Base-by-base conservation (phyloP, 92 coral and sea anemone species). In the Porites rus region DNA sequence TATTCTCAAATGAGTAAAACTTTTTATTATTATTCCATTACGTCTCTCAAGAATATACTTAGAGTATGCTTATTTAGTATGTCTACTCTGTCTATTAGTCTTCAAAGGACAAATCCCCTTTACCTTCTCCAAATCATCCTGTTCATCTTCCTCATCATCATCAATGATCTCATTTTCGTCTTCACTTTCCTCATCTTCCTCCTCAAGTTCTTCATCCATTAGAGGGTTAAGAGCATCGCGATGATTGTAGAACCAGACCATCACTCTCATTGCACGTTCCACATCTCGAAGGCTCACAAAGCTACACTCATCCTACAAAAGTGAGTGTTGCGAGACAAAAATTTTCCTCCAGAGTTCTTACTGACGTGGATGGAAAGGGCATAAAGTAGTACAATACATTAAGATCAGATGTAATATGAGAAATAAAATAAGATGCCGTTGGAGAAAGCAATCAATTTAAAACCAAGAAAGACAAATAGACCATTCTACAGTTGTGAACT, bases 201-300 rank as follows among this genome's bases (percentile, higher is more conserved):
- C 83, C 31, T 61, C 83, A 16, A 78, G 53, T n/a, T 16, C 80
- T 7, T 71, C 65, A 24, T 61, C 74, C 86, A 92, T 83, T 28
- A 87, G 82, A 11, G 82, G 86, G 46, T 87, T 78, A 20, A 94
- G 86, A 71, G 76, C 60, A 43, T 65, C 86, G 7, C 67, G 89
- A 78, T 92, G 93, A 51, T 77, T 69, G 78, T 87, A 92, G 79
- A 94, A 92, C 95, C 95, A 94, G 13, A 84, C 76, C 93, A 92
- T 92, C 54, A 94, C 91, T 38, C 82, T 87, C 97, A 94, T 94
- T 12, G 93, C 75, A 25, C 97, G 76, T 75, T 94, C 97, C 2
- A 94, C 97, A 76, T 94, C 97, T 59, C 97, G 97, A 17, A 91
- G 91, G 83, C 97, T 91, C 11, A 94, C 97, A 80, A 94, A 93